Evolutionary conservation across 1,140 invertebrate genomes (phyloP), one percentile per base, ranked within the genome.

Genomic region (Trachymyrmex cornetzi): DNA sequence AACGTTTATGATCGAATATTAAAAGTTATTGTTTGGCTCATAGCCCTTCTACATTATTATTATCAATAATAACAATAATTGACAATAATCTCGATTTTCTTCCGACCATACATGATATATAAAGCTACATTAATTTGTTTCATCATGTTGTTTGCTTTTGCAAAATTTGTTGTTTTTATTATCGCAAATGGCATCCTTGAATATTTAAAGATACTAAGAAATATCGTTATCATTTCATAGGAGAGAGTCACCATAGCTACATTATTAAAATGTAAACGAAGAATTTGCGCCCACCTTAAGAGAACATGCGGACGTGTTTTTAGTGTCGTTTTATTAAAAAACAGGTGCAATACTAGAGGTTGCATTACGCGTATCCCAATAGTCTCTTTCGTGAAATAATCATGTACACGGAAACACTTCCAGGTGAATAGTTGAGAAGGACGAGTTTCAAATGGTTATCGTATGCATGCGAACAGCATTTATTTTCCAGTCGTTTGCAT

Each of bases 341-440:
- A 82, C 80, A 59, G 1, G 38, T 11, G 9, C 80, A 55, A 64
- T 30, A 22, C 27, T 1, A 4, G 9, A 24, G 19, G 27, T 30
- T n/a, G 38, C 24, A 59, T 82, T 57, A 82, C 34, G 53, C 55
- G 66, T 12, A 22, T 74, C 67, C 53, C 66, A 50, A 82, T 82
- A 61, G 67, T 48, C 80, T 48, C 38, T 48, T 82, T 74, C 67
- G 80, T 24, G 22, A 55, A 74, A 74, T 82, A 82, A 82, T 74
- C 80, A 48, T 72, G 24, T 82, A 53, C 80, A 74, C n/a, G 80
- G 67, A 55, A 82, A 74, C 19, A 82, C 80, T 61, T 82, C 53
- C 53, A 50, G 19, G 53, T 27, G 50, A 50, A 22, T 19, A 27
- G 38, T 34, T 24, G 67, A 48, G 53, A 72, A 82, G 53, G 6